phyloP scores from a whole-genome alignment of 1,140 invertebrate species.

The Diploscapter pachys region DNA sequence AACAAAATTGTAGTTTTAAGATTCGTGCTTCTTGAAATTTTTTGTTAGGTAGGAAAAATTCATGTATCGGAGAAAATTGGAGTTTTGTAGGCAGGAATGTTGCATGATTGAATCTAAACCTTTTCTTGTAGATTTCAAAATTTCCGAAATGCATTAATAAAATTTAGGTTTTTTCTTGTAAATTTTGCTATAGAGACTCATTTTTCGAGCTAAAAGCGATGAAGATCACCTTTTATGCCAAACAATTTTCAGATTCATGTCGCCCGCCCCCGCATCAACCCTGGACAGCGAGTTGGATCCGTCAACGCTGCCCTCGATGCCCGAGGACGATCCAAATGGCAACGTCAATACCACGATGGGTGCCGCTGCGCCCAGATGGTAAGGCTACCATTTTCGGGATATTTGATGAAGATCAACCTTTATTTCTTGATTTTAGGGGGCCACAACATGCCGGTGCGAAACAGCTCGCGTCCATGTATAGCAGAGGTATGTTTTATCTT shows the following conservation, averaged over 20 bases:
- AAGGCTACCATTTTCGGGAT: too few relatives aligned
- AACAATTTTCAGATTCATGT: constrained; percentile 12
- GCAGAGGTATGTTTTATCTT: constrained; percentile 70
- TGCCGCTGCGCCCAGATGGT: constrained; percentile 74
- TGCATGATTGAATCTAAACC: too few relatives aligned
- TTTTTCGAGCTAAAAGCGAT: too few relatives aligned
- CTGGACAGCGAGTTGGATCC: constrained; percentile 11
- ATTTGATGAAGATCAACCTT: too few relatives aligned
- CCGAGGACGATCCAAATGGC: constrained; percentile 85
- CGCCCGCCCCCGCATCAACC: constrained; percentile 27
- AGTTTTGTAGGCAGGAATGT: too few relatives aligned
- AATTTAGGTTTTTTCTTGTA: too few relatives aligned
- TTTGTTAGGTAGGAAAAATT: too few relatives aligned
- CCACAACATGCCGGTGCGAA: constrained; percentile 88
- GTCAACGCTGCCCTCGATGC: constrained; percentile 66
- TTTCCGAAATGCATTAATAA: too few relatives aligned
- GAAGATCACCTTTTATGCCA: too few relatives aligned
- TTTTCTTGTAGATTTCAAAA: too few relatives aligned
- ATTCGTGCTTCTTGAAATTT: constrained; percentile 1
- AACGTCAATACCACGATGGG: constrained; percentile 66
- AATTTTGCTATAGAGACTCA: too few relatives aligned
- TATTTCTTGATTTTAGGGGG: constrained; percentile 61
- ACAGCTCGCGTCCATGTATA: constrained; percentile 87
- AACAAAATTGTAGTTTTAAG: not conserved
- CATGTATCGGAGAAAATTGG: too few relatives aligned